Percentiles rank a stretch among this genome's conserved stretches.
phyloP scores from a whole-genome alignment of 2,113 vertebrate species.

The Beaufortia kweichowensis region DNA sequence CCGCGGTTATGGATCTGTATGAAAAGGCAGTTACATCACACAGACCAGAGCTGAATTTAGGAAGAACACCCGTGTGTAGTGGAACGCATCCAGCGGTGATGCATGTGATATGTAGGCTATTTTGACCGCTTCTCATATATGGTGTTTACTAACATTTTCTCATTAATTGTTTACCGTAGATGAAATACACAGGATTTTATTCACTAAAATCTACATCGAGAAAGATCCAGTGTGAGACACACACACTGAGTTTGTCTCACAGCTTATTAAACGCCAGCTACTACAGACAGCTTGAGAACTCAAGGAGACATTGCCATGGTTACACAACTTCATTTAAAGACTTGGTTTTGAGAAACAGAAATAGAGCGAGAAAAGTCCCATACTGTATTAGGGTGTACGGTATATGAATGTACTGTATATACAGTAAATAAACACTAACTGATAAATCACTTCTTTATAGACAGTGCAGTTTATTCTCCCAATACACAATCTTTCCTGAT shows the following conservation, averaged over 20 bases:
- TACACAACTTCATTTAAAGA: not conserved
- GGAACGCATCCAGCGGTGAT: not conserved
- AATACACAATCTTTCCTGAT: not conserved
- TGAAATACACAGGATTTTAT: not conserved
- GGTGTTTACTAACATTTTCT: not conserved
- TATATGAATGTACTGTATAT: not conserved
- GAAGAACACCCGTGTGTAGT: not conserved
- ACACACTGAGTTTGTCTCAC: not conserved
- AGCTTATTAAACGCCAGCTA: not conserved
- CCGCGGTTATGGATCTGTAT: constrained; percentile 27
- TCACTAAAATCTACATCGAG: not conserved
- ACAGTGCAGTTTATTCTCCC: too few relatives aligned
- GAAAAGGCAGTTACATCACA: constrained; percentile 43
- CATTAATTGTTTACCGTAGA: not conserved
- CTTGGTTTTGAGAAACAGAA: not conserved
- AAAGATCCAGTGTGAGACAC: not conserved
- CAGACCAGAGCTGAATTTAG: not conserved
- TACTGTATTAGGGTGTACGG: too few relatives aligned
- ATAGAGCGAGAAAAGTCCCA: not conserved
- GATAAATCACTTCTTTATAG: too few relatives aligned
- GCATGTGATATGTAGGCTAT: not conserved
- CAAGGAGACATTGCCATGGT: constrained; percentile 2
- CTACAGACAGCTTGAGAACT: constrained; percentile 18
- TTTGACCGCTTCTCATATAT: too few relatives aligned
- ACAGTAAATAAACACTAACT: too few relatives aligned